These are phyloP conservation scores for Heliangelus exortis DNA, from an alignment of 2,797 vertebrate species.

Conservation along the genomic window DNA sequence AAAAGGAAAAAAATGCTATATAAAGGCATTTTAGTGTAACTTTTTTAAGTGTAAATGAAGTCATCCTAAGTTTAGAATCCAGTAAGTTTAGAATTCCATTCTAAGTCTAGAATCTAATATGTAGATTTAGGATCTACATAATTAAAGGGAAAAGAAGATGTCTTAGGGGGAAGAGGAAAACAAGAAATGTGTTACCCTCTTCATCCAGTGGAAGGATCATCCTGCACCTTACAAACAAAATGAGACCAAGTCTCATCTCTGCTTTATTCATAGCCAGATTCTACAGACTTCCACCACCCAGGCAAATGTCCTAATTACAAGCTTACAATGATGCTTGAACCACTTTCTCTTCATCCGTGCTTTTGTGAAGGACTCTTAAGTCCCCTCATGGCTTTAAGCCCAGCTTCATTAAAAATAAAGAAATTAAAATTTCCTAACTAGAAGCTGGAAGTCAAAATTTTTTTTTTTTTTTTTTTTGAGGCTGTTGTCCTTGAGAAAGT, in stretches of 20 bases:
- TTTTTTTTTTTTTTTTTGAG: neutral
- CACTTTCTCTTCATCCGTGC: neutral
- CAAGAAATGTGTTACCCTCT: neutral
- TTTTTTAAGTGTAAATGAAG: neutral
- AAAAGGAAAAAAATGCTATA: neutral
- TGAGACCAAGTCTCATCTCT: neutral
- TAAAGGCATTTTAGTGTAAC: neutral
- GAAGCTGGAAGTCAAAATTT: neutral
- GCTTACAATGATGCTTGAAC: neutral
- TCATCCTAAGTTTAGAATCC: neutral
- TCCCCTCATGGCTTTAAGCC: neutral
- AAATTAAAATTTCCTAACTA: neutral
- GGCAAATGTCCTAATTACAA: neutral
- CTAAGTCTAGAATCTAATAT: neutral
- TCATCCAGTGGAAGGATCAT: neutral
- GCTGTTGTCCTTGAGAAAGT: neutral
- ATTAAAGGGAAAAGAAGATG: too few species aligned
- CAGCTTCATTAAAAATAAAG: neutral
- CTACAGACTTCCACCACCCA: neutral
- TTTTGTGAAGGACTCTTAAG: neutral
- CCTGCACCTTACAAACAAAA: neutral
- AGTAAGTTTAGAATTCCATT: neutral
- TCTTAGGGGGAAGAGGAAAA: neutral
- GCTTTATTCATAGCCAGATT: neutral
- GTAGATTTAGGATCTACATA: too few species aligned